phyloP scores from a whole-genome alignment of 2,888 invertebrate species.

The Ochropacha duplaris region DNA sequence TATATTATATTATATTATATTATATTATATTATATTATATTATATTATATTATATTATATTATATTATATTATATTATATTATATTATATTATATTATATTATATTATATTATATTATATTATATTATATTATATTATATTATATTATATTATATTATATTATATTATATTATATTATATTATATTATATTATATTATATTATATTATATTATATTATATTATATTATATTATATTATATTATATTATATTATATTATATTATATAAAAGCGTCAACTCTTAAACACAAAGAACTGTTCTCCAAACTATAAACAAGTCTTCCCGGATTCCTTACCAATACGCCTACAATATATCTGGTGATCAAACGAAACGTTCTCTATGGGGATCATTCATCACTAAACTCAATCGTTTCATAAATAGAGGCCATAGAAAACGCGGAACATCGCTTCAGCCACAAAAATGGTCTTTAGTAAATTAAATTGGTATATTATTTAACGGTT shows the following conservation, averaged over 20 bases:
- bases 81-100: background rate
- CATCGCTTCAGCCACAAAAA: constrained; percentile 4
- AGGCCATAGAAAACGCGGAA: constrained; percentile 68
- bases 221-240: background rate
- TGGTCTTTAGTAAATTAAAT: background rate
- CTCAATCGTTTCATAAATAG: constrained; percentile 56
- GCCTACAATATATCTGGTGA: constrained; percentile 69
- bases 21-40: background rate
- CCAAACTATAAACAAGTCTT: constrained; percentile 50
- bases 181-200: background rate
- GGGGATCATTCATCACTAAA: constrained; percentile 64
- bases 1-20: background rate
- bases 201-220: background rate
- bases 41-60: constrained; percentile 1
- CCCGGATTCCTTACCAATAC: constrained; percentile 51
- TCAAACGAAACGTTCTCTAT: constrained; percentile 65
- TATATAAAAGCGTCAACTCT: constrained; percentile 2
- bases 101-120: constrained; percentile 1
- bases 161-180: constrained; percentile 1
- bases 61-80: background rate
- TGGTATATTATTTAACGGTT: background rate
- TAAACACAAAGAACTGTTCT: constrained; percentile 42
- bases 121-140: background rate
- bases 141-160: background rate
- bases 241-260: background rate